phyloP scores from a whole-genome alignment of 1,140 invertebrate species.

The Zaprionus africanus region DNA sequence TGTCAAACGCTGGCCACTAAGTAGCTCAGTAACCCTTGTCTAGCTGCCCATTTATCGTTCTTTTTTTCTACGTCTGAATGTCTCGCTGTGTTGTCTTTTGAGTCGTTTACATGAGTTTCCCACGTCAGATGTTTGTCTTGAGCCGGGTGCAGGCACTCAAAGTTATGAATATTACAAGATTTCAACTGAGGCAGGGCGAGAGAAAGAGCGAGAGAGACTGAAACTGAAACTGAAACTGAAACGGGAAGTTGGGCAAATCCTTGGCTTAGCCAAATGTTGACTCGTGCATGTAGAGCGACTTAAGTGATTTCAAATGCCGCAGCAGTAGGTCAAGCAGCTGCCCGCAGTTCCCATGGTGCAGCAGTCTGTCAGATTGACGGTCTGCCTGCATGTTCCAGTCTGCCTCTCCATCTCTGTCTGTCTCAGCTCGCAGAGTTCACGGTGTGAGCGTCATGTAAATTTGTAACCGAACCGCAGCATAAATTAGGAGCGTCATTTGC shows the following conservation, averaged over 20 bases:
- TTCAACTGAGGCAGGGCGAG: constrained; percentile 9
- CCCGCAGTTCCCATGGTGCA: constrained; percentile 11
- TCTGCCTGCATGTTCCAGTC: not conserved
- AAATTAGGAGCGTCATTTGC: constrained; percentile 75
- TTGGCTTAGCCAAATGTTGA: constrained; percentile 65
- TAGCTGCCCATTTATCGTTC: constrained; percentile 6
- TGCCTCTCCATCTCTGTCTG: not conserved
- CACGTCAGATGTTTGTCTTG: constrained; percentile 25
- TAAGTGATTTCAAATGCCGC: constrained; percentile 66
- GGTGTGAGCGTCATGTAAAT: constrained; percentile 54
- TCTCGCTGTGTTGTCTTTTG: constrained; percentile 10
- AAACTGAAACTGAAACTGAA: not conserved
- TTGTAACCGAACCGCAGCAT: constrained; percentile 76
- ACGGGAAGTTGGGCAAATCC: constrained; percentile 4
- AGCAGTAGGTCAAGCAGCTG: constrained; percentile 72
- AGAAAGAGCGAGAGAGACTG: not conserved
- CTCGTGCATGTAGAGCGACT: constrained; percentile 72
- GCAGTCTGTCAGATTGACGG: not conserved
- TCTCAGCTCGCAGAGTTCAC: not conserved
- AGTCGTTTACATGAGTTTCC: constrained; percentile 22
- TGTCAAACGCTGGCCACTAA: constrained; percentile 73
- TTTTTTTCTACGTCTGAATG: constrained; percentile 8
- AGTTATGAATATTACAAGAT: constrained; percentile 67
- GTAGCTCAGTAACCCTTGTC: constrained; percentile 50
- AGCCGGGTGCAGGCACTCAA: constrained; percentile 10